These are phyloP conservation scores for Xyrauchen texanus DNA, from an alignment of 2,113 vertebrate species.

Conservation along the genomic window DNA sequence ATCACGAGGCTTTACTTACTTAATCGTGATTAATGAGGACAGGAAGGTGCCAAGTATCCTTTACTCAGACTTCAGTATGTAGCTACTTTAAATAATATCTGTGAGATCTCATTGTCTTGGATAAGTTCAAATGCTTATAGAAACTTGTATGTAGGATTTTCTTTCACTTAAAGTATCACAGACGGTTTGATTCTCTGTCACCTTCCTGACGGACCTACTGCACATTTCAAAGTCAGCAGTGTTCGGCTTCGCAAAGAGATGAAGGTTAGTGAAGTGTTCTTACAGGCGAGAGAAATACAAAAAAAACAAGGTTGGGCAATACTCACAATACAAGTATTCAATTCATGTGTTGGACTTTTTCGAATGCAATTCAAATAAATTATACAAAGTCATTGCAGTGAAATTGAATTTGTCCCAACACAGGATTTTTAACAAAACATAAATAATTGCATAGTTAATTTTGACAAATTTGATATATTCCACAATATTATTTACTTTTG, in stretches of 20 bases:
- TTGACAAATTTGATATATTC: no score
- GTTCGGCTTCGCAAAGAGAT: constrained; percentile 94
- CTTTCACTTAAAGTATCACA: constrained; percentile 75
- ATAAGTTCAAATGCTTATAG: background rate
- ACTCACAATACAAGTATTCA: no score
- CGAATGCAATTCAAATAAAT: no score
- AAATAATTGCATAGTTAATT: no score
- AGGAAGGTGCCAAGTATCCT: constrained; percentile 96
- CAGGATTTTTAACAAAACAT: no score
- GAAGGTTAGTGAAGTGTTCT: constrained; percentile 76
- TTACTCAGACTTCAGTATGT: background rate
- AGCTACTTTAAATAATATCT: background rate
- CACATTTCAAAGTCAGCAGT: constrained; percentile 95
- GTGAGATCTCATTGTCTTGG: no score
- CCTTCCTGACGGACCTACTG: constrained; percentile 92
- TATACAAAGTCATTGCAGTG: no score
- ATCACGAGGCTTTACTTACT: constrained; percentile 88
- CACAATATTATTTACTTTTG: no score
- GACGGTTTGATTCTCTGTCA: constrained; percentile 96
- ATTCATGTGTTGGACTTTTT: no score
- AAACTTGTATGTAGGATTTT: background rate
- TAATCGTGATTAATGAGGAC: constrained; percentile 94
- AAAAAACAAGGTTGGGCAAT: no score
- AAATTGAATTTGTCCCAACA: no score
- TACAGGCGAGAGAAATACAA: background rate